A percentile compares a stretch with the other conserved stretches of the same genome.
These are phyloP conservation scores for Tonatia bakeri DNA, from an alignment of 2,113 vertebrate genomes.

Conservation along the genomic window DNA sequence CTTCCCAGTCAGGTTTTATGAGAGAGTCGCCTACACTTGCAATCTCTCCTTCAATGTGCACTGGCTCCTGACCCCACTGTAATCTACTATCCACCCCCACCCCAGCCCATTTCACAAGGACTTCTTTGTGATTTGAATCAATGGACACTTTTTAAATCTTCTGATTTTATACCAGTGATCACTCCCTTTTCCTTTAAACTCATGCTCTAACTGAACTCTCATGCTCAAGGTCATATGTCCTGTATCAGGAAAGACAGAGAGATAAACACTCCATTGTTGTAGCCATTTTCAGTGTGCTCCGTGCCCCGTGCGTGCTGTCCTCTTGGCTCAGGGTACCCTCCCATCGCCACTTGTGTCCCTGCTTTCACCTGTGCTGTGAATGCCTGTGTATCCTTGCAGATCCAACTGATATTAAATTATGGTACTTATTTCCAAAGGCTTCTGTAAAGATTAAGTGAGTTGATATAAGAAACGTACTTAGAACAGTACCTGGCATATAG, in stretches of 20 bases:
- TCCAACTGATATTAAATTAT: background rate
- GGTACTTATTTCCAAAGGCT: background rate
- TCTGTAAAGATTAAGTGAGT: background rate
- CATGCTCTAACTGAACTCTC: background rate
- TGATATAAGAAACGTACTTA: background rate
- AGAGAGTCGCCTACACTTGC: background rate
- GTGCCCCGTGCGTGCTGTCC: background rate
- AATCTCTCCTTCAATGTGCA: background rate
- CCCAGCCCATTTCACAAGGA: background rate
- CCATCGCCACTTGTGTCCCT: background rate
- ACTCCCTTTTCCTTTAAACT: background rate
- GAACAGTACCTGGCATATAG: background rate
- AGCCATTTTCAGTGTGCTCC: background rate
- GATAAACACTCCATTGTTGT: background rate
- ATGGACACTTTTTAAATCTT: background rate
- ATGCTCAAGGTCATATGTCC: background rate
- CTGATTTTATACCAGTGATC: background rate
- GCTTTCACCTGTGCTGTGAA: background rate
- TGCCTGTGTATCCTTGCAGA: background rate
- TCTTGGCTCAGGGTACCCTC: background rate
- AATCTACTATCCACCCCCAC: background rate
- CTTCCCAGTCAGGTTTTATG: background rate
- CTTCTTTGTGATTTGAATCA: slow-evolving; percentile 2
- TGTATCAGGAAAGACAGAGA: background rate
- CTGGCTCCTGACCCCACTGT: background rate